phyloP scores from a whole-genome alignment of 2,888 invertebrate species.

The Criorhina ranunculi region DNA sequence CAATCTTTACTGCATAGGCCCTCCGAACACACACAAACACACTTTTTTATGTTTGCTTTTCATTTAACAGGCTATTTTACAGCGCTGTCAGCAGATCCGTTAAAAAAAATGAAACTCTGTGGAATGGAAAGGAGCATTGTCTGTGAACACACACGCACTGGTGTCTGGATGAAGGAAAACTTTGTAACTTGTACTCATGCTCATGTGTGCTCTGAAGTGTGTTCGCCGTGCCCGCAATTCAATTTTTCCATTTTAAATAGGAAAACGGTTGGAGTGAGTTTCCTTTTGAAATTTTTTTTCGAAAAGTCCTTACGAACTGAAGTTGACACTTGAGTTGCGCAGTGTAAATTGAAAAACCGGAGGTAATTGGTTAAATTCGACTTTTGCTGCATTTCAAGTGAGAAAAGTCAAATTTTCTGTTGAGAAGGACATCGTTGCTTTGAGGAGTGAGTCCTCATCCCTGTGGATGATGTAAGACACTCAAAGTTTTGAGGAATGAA shows the following conservation, averaged over 20 bases:
- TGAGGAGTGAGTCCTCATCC: neutral
- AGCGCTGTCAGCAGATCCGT: neutral
- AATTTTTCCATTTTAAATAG: conserved; percentile 31
- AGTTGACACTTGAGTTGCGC: conserved; percentile 8
- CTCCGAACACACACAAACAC: conserved; percentile 12
- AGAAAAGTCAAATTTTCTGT: no score
- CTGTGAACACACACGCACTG: neutral
- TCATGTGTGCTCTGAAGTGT: conserved; percentile 33
- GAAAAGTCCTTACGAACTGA: neutral
- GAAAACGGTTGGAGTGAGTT: neutral
- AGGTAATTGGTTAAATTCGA: conserved; percentile 8
- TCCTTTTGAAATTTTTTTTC: neutral
- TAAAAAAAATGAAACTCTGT: neutral
- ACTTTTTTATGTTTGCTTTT: conserved; percentile 36
- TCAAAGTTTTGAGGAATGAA: neutral
- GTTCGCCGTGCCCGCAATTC: conserved; percentile 16
- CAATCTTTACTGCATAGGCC: conserved; percentile 7
- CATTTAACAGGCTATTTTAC: conserved; percentile 38
- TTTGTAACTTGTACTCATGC: conserved; percentile 30
- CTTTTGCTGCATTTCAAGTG: neutral
- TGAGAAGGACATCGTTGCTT: no score
- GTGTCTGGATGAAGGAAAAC: neutral
- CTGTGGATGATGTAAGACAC: no score
- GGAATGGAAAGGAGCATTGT: conserved; percentile 2
- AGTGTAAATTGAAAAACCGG: conserved; percentile 12